Evolutionary conservation across 2,113 vertebrate genomes (phyloP).

Genomic region (Microcebus tavaratra): DNA sequence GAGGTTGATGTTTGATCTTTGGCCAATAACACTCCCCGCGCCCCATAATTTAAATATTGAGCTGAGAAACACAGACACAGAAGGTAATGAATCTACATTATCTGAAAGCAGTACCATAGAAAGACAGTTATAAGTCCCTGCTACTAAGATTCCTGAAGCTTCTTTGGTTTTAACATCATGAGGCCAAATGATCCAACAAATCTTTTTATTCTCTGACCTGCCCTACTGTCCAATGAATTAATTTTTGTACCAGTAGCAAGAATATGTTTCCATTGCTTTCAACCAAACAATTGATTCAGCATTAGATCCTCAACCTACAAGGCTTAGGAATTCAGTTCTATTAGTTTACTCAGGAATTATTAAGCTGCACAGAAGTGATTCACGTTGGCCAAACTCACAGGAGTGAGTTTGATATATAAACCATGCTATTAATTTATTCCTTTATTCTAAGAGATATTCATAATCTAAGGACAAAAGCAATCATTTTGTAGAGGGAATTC

Average conservation of each 20-base stretch:
- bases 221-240: not conserved
- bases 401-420: constrained; percentile 30
- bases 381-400: constrained; percentile 3
- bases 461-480: not conserved
- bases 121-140: not conserved
- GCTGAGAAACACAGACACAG: not conserved
- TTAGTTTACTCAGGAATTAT: not conserved
- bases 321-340: not conserved
- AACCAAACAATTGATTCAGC: not conserved
- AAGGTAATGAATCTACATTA: not conserved
- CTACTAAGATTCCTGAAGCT: not conserved
- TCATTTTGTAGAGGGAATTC: not conserved
- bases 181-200: not conserved
- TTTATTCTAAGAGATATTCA: constrained; percentile 31
- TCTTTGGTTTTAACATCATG: not conserved
- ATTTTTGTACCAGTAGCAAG: not conserved
- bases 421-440: not conserved
- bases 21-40: not conserved
- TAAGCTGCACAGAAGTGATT: not conserved
- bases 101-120: not conserved
- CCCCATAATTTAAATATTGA: not conserved
- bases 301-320: not conserved
- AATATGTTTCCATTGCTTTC: constrained; percentile 2
- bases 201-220: not conserved
- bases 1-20: constrained; percentile 17